Evolutionary conservation across 2,113 vertebrate genomes (phyloP).

Genomic region (Cricetomys ansorgei): DNA sequence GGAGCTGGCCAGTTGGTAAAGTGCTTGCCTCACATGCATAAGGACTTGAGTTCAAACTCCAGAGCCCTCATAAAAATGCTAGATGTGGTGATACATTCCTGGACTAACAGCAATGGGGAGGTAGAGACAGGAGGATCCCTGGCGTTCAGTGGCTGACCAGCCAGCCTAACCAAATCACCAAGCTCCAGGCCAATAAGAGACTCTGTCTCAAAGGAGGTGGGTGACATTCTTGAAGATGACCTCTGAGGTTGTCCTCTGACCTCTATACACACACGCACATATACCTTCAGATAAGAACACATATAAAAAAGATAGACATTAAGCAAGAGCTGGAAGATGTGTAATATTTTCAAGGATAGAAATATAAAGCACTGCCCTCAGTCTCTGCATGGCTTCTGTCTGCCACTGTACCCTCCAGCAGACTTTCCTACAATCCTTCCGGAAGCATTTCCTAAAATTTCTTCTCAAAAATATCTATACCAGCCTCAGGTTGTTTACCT

Average conservation of each 20-base stretch:
- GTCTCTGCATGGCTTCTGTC: not conserved
- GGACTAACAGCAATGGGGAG: not conserved
- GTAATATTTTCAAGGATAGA: not conserved
- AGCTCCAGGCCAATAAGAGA: not conserved
- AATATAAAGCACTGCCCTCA: not conserved
- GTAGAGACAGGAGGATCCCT: not conserved
- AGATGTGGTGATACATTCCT: not conserved
- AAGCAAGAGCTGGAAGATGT: not conserved
- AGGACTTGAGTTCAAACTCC: not conserved
- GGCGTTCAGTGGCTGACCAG: not conserved
- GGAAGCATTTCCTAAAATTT: constrained; percentile 5
- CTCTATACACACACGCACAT: not conserved
- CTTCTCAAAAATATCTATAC: not conserved
- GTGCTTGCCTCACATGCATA: not conserved
- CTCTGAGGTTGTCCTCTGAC: not conserved
- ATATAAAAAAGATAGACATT: not conserved
- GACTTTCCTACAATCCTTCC: not conserved
- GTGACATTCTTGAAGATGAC: not conserved
- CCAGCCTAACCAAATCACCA: not conserved
- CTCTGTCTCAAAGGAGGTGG: not conserved
- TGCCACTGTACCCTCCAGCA: not conserved
- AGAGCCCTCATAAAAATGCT: not conserved
- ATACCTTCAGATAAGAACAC: not conserved
- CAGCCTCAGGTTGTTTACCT: not conserved
- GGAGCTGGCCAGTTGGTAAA: not conserved